These are phyloP conservation scores for Lamellibrachia luymesi DNA, from an alignment of 1,140 invertebrate species.

Conservation along the genomic window DNA sequence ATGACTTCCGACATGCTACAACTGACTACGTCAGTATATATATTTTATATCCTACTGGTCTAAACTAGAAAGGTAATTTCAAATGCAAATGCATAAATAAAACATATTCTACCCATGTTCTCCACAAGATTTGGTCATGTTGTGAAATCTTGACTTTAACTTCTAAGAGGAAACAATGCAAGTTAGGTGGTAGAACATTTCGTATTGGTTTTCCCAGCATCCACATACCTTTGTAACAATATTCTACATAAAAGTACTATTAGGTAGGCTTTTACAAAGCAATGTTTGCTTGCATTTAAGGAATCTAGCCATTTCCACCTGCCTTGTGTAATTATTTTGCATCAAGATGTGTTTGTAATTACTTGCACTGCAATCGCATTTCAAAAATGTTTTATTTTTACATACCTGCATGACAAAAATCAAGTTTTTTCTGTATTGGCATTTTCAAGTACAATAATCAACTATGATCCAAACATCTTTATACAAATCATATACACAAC, in stretches of 20 bases:
- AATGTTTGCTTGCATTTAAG: background rate
- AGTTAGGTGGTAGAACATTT: background rate
- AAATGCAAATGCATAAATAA: background rate
- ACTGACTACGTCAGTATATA: too few relatives aligned
- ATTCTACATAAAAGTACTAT: background rate
- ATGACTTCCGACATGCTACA: too few relatives aligned
- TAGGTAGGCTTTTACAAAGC: background rate
- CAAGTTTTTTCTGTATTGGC: too few relatives aligned
- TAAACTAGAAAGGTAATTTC: background rate
- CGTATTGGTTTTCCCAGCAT: background rate
- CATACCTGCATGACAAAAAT: too few relatives aligned
- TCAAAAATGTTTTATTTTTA: background rate
- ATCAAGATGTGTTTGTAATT: too few relatives aligned
- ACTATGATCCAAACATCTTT: too few relatives aligned
- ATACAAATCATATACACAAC: too few relatives aligned
- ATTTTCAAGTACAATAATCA: too few relatives aligned
- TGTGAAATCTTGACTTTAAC: background rate
- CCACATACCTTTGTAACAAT: background rate
- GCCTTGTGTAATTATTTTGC: background rate
- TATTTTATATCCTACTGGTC: background rate
- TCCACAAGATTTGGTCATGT: background rate
- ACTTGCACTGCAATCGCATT: background rate
- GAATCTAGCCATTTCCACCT: background rate
- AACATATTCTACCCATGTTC: background rate
- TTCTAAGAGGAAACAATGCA: background rate